Percentiles rank a stretch among this genome's conserved stretches.
phyloP scores from a whole-genome alignment of 23 tunicate species.

The Phallusia fumigata region DNA sequence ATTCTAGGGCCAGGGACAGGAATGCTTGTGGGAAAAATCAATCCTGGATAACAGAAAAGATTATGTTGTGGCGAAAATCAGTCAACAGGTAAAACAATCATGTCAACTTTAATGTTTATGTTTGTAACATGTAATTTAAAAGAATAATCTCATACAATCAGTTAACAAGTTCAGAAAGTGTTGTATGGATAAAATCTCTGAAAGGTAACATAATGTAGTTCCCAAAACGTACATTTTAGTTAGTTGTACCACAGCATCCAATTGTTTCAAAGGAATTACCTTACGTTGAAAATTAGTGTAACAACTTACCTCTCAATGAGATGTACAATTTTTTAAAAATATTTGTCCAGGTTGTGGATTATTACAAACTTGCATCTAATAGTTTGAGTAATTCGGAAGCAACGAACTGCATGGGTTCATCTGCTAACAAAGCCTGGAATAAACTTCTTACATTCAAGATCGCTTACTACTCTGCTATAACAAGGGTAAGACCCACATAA shows the following conservation, averaged over 20 bases:
- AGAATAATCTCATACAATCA: too few species aligned
- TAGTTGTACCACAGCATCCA: too few species aligned
- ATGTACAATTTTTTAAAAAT: too few species aligned
- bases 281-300: too few species aligned
- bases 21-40: conserved; percentile 90
- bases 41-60: conserved; percentile 88
- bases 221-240: too few species aligned
- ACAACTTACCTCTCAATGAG: too few species aligned
- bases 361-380: conserved; percentile 42
- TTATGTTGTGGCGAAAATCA: conserved; percentile 77
- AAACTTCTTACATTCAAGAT: conserved; percentile 67
- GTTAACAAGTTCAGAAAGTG: too few species aligned
- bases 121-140: too few species aligned
- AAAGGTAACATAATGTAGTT: too few species aligned
- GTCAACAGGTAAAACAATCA: conserved; percentile 53
- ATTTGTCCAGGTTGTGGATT: conserved; percentile 74
- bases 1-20: conserved; percentile 92
- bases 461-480: conserved; percentile 67
- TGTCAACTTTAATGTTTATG: too few species aligned
- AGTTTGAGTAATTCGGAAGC: conserved; percentile 56
- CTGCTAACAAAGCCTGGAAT: conserved; percentile 52
- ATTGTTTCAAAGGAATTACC: too few species aligned
- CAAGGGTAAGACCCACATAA: conserved; percentile 29
- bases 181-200: too few species aligned
- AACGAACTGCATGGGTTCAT: conserved; percentile 56